Percentiles rank a stretch among this genome's conserved stretches.
Conservation (phyloP, 2,797 vertebrate species). For the Gila robusta region DNA sequence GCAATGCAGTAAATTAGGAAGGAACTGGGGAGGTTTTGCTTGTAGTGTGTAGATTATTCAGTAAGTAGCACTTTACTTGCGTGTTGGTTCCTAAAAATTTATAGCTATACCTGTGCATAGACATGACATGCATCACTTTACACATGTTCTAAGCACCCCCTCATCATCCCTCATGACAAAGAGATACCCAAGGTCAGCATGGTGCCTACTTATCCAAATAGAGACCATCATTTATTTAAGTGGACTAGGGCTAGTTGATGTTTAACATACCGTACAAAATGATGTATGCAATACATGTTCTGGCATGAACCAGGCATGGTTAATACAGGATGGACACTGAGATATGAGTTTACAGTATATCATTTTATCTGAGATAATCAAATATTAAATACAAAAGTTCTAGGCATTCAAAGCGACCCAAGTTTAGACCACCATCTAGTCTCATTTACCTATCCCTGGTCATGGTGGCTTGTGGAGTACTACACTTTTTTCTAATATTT, state of each 20-base stretch:
- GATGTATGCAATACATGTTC: constrained; percentile 37
- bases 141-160: constrained; percentile 50
- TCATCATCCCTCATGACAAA: constrained; percentile 47
- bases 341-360: neutral
- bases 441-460: neutral
- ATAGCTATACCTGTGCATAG: constrained; percentile 20
- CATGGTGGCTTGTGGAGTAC: neutral
- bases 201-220: constrained; percentile 42
- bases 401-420: neutral
- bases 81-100: constrained; percentile 14
- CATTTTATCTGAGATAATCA: neutral
- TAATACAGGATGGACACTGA: constrained; percentile 6
- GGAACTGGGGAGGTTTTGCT: neutral
- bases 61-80: neutral
- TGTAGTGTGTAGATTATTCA: neutral
- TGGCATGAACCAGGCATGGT: constrained; percentile 20
- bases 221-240: constrained; percentile 41
- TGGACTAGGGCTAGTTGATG: constrained; percentile 40
- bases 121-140: constrained; percentile 48
- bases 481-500: neutral
- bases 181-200: constrained; percentile 52
- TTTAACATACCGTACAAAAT: constrained; percentile 51
- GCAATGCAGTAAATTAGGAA: neutral
- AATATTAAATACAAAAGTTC: neutral
- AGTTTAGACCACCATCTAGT: neutral